These are phyloP conservation scores for Steinernema scapterisci DNA, from an alignment of 2,888 invertebrate species.

Conservation along the genomic window DNA sequence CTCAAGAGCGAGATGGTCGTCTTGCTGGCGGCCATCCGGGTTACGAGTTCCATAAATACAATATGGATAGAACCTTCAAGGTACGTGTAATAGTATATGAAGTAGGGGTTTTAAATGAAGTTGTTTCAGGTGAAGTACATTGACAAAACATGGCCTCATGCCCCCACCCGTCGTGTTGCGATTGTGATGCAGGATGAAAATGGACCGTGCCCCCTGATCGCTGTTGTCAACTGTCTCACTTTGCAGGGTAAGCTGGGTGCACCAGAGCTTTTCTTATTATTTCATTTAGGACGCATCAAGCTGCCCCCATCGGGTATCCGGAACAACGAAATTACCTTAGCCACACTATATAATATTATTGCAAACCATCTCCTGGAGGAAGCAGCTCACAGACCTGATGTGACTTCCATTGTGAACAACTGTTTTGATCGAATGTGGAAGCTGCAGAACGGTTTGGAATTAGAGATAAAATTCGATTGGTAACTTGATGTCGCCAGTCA, in stretches of 20 bases:
- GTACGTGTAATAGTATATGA: no score
- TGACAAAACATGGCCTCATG: no score
- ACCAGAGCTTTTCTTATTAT: background rate
- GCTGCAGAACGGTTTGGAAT: background rate
- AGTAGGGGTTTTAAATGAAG: no score
- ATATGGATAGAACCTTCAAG: no score
- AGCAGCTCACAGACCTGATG: no score
- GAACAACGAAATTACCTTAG: background rate
- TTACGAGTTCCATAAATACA: no score
- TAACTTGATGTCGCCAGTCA: background rate
- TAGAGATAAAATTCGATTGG: slow-evolving; percentile 9
- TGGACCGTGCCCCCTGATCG: background rate
- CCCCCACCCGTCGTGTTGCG: background rate
- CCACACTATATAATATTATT: background rate
- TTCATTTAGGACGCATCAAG: background rate
- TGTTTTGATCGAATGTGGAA: background rate
- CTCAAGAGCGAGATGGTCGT: no score
- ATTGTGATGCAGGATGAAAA: slow-evolving; percentile 8
- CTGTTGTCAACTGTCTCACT: background rate
- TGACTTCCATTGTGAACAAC: background rate
- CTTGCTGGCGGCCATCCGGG: no score
- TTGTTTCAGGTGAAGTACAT: no score
- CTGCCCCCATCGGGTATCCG: background rate
- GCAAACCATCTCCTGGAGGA: background rate
- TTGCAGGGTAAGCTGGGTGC: background rate